phyloP scores from a whole-genome alignment of 2,113 vertebrate species.

The Donacobius atricapilla region DNA sequence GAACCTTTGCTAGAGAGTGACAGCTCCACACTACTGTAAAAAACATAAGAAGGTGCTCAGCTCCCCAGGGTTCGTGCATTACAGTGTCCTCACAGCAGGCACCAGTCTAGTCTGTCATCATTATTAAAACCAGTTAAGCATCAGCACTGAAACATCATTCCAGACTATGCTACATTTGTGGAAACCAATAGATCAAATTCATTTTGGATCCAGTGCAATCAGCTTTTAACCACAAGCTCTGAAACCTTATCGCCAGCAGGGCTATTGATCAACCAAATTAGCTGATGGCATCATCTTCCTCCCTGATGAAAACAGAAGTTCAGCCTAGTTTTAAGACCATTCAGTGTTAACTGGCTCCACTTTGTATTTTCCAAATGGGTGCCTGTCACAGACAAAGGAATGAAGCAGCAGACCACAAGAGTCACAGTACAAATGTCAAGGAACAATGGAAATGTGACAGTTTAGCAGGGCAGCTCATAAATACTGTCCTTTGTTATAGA shows the following conservation, averaged over 20 bases:
- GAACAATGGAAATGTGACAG: conserved; percentile 1
- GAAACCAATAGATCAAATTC: conserved; percentile 63
- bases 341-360: conserved; percentile 41
- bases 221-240: conserved; percentile 56
- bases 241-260: conserved; percentile 48
- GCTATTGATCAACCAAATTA: conserved; percentile 61
- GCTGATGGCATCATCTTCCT: conserved; percentile 53
- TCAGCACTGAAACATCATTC: conserved; percentile 45
- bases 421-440: neutral
- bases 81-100: conserved; percentile 26
- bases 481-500: neutral
- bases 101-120: conserved; percentile 32
- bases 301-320: conserved; percentile 16
- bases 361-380: conserved; percentile 32
- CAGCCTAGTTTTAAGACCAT: conserved; percentile 51
- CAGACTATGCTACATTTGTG: conserved; percentile 15
- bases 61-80: neutral
- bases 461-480: conserved; percentile 3
- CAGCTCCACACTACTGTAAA: neutral
- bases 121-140: conserved; percentile 45
- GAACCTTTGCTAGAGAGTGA: neutral
- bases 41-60: neutral
- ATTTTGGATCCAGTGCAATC: conserved; percentile 53
- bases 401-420: neutral
- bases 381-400: conserved; percentile 34